Evolutionary conservation across 2,888 invertebrate species (phyloP).

Genomic region (Drosophila melanosoma): DNA sequence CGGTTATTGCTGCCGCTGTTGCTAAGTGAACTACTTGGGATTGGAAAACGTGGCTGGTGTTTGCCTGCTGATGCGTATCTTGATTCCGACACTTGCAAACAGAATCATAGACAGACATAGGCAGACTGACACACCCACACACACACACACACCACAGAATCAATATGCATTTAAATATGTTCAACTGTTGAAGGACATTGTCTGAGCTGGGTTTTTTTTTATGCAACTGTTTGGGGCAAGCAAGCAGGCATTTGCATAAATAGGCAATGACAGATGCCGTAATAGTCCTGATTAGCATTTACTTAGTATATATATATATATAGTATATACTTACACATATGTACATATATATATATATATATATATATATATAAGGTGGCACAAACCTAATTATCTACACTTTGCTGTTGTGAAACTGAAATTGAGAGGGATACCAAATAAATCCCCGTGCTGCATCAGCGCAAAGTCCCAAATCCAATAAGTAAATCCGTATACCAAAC

Average conservation of each 20-base stretch:
- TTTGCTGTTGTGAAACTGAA: constrained; percentile 25
- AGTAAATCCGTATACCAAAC: constrained; percentile 62
- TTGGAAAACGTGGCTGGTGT: constrained; percentile 26
- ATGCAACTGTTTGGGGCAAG: constrained; percentile 9
- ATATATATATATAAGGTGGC: constrained; percentile 44
- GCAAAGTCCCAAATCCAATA: constrained; percentile 79
- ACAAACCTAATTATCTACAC: constrained; percentile 70
- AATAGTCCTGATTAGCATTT: constrained; percentile 20
- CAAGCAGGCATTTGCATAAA: constrained; percentile 64
- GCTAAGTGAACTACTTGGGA: constrained; percentile 51
- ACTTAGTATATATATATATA: constrained; percentile 10
- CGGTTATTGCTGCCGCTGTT: constrained; percentile 27
- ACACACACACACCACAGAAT: constrained; percentile 62
- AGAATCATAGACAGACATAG: constrained; percentile 29
- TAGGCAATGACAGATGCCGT: constrained; percentile 59
- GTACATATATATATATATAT: constrained; percentile 22
- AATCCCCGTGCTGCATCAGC: constrained; percentile 77
- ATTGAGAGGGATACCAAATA: constrained; percentile 44
- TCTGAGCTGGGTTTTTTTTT: constrained; percentile 38
- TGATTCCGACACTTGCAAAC: constrained; percentile 74
- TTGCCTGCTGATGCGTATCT: constrained; percentile 75
- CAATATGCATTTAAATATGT: constrained; percentile 79
- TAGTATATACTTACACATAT: constrained; percentile 13
- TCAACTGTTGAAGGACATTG: constrained; percentile 21
- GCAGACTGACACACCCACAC: constrained; percentile 7